Base-by-base conservation (phyloP, 37 sponge, comb jelly and placozoan genomes). In the Diacarnus erythraeanus region DNA sequence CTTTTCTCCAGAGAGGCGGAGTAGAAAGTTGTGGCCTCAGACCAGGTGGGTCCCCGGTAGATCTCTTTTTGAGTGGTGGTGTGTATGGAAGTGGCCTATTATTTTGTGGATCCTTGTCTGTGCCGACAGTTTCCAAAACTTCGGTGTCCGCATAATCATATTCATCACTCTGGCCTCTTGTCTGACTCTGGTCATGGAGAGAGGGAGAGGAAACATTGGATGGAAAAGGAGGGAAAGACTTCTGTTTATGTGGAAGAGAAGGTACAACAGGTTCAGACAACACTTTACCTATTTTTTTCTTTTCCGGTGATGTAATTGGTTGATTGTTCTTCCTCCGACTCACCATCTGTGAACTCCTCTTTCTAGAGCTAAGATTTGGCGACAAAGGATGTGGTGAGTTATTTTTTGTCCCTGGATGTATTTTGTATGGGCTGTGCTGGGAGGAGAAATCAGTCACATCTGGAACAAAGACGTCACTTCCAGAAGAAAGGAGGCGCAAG, bases 181-280 rank as follows among this genome's bases (percentile, higher is more conserved):
- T 27, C 6, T n/a, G 2, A 59, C 3, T 4, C 26, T 10, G 6
- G 15, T 17, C 60, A 10, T 59, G 60, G 6, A 4, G 26, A 27
- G 26, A 35, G 71, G 43, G 25, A 71, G 2, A 71, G 71, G 71
- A 23, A 42, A 42, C 42, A 71, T 42, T n/a, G 43, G 71, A 42
- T 41, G 23, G 22, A 27, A n/a, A n/a, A 3, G 21, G 42, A 40
- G 38, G 71, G 43, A 40, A 2, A 39, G 1, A 9, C 17, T 2
- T 40, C 26, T 12, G n/a, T n/a, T n/a, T n/a, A n/a, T n/a, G n/a
- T n/a, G n/a, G n/a, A n/a, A n/a, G n/a, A n/a, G 66, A 30, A 30
- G 34, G 34, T 65, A 3, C 2, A 2, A 12, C 12, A 47, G 51
- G 51, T 15, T 47, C 51, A 6, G 51, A 47, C 10, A 15, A 47